phyloP scores from a whole-genome alignment of 2,797 vertebrate genomes.

The Vespertilio murinus region DNA sequence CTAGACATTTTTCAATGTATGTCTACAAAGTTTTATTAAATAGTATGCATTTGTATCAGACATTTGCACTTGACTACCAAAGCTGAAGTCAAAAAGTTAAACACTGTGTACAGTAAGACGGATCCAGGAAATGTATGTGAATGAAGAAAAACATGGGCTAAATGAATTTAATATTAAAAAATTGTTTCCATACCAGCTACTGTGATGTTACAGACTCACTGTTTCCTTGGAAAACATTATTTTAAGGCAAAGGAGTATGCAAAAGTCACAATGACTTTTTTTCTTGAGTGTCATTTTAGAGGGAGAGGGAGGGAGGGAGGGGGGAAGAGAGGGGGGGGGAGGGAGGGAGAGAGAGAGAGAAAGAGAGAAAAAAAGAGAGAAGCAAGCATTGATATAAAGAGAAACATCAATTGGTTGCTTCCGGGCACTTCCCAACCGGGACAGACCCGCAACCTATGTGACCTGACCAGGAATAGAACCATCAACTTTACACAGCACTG shows the following conservation, averaged over 20 bases:
- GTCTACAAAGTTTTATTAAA: neutral
- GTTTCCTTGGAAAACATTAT: neutral
- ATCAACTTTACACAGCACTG: neutral
- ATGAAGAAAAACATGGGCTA: neutral
- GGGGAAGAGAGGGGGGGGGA: too few relatives aligned
- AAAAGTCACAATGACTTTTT: neutral
- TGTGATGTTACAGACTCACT: neutral
- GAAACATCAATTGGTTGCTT: neutral
- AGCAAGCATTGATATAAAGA: neutral
- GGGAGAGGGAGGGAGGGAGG: too few relatives aligned
- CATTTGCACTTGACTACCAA: neutral
- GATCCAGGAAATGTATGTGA: neutral
- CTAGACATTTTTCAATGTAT: neutral
- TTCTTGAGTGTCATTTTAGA: neutral
- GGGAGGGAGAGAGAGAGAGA: too few relatives aligned
- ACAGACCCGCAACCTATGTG: neutral
- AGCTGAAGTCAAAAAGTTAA: neutral
- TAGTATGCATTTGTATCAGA: neutral
- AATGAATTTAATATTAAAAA: neutral
- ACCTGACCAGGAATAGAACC: neutral
- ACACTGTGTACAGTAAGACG: neutral
- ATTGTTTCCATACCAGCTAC: neutral
- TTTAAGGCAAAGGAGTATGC: neutral
- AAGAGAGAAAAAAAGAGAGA: too few relatives aligned
- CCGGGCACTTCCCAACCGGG: fast-evolving